Base-by-base conservation (phyloP, 2,797 vertebrate genomes). In the Danio kyathit region DNA sequence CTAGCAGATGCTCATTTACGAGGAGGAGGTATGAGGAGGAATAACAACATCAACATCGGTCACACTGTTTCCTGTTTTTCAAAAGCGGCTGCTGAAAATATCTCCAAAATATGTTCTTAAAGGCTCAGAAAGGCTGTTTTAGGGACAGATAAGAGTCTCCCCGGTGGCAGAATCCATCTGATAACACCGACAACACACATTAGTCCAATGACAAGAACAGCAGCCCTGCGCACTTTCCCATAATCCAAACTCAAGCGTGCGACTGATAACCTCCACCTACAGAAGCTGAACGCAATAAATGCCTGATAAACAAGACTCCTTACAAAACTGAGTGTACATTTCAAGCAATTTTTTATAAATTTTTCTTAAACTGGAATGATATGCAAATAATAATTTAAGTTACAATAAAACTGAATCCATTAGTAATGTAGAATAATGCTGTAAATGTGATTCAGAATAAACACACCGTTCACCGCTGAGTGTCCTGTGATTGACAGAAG, bases 61-160 rank as follows among this genome's bases (percentile, higher is more conserved):
- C 49, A 38, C 1, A 7, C 63, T 88, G 89, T 86, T 88, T 88
- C 90, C 90, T 93, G 86, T 91, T 92, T 87, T 89, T 88, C 79
- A 67, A 84, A 44, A 46, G 63, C 56, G 52, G 57, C 74, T 56
- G 83, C 87, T 91, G 79, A 88, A 93, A 93, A 94, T 92, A 92
- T 88, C 86, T 77, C 19, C 10, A 74, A 74, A 29, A 60, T 29
- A 69, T 63, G 90, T 88, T 92, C 87, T 46, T 73, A 78, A 78
- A 86, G 82, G 77, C 85, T 89, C 88, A 88, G 91, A 93, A 93
- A 93, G 91, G 84, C 84, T 88, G 88, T 89, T 91, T 91, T 90
- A 81, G 64, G 86, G 83, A 70, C 82, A 87, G 93, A 93, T 92
- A 92, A 72, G 66, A 56, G 40, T 1, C 73, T 91, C 92, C 89